phyloP scores from a whole-genome alignment of 2,888 invertebrate genomes.

The Lithophane semibrunnea region DNA sequence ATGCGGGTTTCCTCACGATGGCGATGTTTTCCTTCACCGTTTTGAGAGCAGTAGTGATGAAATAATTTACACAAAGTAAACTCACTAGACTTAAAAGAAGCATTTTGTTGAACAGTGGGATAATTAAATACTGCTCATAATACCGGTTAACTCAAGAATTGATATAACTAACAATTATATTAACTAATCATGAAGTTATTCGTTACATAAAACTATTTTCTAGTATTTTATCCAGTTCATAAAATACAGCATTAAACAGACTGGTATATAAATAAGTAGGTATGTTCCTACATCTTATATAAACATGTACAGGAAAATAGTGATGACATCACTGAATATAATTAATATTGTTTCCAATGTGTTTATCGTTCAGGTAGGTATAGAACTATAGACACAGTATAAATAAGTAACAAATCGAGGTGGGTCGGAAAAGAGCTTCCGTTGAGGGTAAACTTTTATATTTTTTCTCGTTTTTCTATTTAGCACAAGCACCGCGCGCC shows the following conservation, averaged over 20 bases:
- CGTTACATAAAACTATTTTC: slow-evolving; percentile 35
- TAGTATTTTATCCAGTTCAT: slow-evolving; percentile 34
- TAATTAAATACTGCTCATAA: neutral
- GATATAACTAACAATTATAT: slow-evolving; percentile 24
- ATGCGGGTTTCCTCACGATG: too few relatives aligned
- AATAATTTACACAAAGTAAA: too few relatives aligned
- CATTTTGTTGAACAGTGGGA: neutral
- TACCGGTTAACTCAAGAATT: slow-evolving; percentile 2
- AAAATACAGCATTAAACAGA: slow-evolving; percentile 21
- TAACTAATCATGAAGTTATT: slow-evolving; percentile 13
- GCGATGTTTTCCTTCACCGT: too few relatives aligned
- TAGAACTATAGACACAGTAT: too few relatives aligned
- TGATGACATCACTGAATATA: slow-evolving; percentile 16
- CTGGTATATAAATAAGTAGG: slow-evolving; percentile 10
- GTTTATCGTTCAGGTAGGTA: slow-evolving; percentile 15
- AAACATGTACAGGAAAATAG: slow-evolving; percentile 54
- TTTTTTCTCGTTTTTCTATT: too few relatives aligned
- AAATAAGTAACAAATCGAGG: too few relatives aligned
- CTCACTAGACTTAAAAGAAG: neutral
- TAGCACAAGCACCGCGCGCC: too few relatives aligned
- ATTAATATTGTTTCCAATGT: slow-evolving; percentile 5
- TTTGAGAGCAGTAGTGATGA: too few relatives aligned
- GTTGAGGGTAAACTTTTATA: too few relatives aligned
- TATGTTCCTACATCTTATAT: slow-evolving; percentile 9
- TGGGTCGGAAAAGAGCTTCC: too few relatives aligned